A percentile compares a stretch with the other conserved stretches of the same genome.
phyloP scores from a whole-genome alignment of 2,113 vertebrate genomes.

The Mastomys natalensis region DNA sequence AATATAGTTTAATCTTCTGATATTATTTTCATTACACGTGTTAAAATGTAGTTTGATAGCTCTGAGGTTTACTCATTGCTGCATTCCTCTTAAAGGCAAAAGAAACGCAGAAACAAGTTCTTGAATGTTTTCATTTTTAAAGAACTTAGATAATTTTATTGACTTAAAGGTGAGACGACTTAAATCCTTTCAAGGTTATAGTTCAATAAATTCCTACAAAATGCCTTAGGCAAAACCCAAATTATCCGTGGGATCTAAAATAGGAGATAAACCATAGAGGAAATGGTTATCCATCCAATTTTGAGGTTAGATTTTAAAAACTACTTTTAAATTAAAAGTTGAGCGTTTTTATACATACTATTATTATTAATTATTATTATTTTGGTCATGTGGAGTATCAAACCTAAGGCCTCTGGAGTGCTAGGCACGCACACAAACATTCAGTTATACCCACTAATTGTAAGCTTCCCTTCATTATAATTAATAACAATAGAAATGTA shows the following conservation, averaged over 20 bases:
- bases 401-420: too few relatives aligned
- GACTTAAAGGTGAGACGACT: slow-evolving; percentile 12
- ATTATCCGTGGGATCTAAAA: background rate
- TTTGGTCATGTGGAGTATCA: too few relatives aligned
- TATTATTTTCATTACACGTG: slow-evolving; percentile 33
- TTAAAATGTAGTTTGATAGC: background rate
- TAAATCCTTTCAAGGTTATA: slow-evolving; percentile 21
- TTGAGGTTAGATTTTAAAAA: background rate
- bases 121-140: slow-evolving; percentile 17
- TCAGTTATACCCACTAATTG: background rate
- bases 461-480: background rate
- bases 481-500: slow-evolving; percentile 8
- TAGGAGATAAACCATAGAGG: background rate
- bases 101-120: slow-evolving; percentile 33
- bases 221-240: background rate
- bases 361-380: too few relatives aligned
- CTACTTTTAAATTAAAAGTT: background rate
- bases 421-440: too few relatives aligned
- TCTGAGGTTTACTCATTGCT: background rate
- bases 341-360: background rate
- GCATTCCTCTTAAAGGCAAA: background rate
- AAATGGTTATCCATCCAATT: background rate
- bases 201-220: slow-evolving; percentile 23
- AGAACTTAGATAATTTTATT: slow-evolving; percentile 2
- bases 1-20: background rate